Conservation (phyloP, 2,113 vertebrate genomes). For the Turdus rufiventris region DNA sequence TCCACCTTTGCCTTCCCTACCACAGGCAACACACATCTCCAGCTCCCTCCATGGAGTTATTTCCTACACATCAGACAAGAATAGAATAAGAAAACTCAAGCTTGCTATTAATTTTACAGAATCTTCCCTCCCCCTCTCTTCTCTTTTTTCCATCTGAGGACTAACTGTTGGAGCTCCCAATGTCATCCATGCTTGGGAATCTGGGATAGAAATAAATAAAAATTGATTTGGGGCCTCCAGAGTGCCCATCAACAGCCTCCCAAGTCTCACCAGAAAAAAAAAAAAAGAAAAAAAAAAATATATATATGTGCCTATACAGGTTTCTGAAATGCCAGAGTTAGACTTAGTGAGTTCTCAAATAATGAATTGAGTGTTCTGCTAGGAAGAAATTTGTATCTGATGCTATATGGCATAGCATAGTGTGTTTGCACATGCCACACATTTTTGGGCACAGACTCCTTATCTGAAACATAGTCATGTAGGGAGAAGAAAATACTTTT, state of each 20-base stretch:
- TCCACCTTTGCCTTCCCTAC: neutral
- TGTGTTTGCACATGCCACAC: neutral
- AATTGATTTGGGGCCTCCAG: neutral
- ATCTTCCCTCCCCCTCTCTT: neutral
- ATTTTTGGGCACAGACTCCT: neutral
- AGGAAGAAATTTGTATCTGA: neutral
- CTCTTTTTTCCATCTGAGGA: neutral
- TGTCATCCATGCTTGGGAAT: rapidly evolving
- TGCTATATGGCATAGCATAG: neutral
- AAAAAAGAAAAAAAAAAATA: neutral
- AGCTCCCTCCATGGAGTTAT: neutral
- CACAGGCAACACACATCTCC: neutral
- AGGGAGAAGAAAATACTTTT: neutral
- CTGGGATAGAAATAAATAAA: neutral
- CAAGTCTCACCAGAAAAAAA: neutral
- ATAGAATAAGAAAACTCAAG: neutral
- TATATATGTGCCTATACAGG: neutral
- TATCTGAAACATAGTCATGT: neutral
- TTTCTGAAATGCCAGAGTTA: neutral
- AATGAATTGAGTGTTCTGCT: neutral
- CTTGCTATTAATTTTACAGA: neutral
- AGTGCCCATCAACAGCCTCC: neutral
- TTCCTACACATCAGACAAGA: neutral
- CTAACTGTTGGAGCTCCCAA: neutral
- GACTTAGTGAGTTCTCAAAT: neutral